phyloP scores from a whole-genome alignment of 2,888 invertebrate species.

The Pyrochroa serraticornis region DNA sequence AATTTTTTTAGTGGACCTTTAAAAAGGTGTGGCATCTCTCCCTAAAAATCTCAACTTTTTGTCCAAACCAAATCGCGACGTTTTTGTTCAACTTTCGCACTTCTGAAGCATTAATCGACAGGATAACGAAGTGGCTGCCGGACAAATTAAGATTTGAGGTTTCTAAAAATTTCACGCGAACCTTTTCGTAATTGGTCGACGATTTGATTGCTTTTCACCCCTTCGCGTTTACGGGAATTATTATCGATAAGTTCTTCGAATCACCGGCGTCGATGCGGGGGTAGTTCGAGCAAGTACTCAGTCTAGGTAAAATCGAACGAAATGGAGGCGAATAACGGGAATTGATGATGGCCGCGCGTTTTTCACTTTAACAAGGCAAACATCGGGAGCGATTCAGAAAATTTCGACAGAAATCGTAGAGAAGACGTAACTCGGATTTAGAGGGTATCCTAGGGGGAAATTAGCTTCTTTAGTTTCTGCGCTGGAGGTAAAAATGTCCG shows the following conservation, averaged over 20 bases:
- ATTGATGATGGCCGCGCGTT: background rate
- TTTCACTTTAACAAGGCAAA: constrained; percentile 2
- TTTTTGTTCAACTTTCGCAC: no score
- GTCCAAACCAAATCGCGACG: no score
- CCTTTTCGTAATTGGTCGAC: background rate
- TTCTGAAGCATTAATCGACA: no score
- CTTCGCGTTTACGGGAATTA: background rate
- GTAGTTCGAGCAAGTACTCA: no score
- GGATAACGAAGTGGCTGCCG: no score
- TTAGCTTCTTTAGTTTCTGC: background rate
- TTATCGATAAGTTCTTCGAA: background rate
- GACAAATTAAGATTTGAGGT: no score
- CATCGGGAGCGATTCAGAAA: constrained; percentile 3
- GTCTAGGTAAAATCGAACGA: background rate
- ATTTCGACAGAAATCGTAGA: constrained; percentile 5
- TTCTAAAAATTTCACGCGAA: no score
- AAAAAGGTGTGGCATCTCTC: no score
- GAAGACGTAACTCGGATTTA: background rate
- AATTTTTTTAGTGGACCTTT: no score
- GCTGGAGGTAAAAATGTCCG: background rate
- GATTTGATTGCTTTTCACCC: constrained; percentile 2
- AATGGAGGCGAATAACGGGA: background rate
- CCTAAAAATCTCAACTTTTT: no score
- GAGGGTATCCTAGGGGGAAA: background rate
- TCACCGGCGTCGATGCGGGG: no score